These are phyloP conservation scores for Leucophenga maculata DNA, from an alignment of 2,888 invertebrate genomes.

Conservation along the genomic window DNA sequence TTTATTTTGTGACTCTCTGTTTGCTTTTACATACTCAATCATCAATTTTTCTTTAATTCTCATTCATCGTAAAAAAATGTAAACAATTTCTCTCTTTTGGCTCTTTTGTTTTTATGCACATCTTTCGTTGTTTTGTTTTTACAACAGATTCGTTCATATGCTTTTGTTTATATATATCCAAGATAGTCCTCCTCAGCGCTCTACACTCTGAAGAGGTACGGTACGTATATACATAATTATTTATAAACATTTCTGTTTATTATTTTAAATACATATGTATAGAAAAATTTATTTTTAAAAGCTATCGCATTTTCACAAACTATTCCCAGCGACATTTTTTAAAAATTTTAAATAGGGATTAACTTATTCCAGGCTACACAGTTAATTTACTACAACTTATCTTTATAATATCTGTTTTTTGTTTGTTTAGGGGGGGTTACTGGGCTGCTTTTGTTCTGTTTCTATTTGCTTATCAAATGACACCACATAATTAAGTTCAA, in stretches of 20 bases:
- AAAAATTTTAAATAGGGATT: not conserved
- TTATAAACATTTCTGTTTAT: not conserved
- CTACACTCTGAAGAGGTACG: not conserved
- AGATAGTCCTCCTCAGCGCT: too few species aligned
- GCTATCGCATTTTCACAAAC: not conserved
- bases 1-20: too few species aligned
- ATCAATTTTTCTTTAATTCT: too few species aligned
- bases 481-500: not conserved
- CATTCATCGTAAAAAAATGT: too few species aligned
- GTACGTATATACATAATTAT: constrained; percentile 16
- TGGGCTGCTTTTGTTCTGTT: not conserved
- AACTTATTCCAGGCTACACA: not conserved
- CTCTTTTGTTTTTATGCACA: not conserved
- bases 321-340: not conserved
- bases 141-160: not conserved
- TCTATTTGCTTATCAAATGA: not conserved
- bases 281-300: not conserved
- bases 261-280: not conserved
- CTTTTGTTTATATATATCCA: not conserved
- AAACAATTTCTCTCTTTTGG: too few species aligned
- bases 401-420: not conserved
- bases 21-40: too few species aligned
- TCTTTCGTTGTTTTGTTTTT: not conserved
- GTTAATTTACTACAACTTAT: not conserved
- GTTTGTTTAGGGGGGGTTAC: too few species aligned